Base-by-base conservation (phyloP, 2,888 invertebrate species). In the Allophyes oxyacanthae region DNA sequence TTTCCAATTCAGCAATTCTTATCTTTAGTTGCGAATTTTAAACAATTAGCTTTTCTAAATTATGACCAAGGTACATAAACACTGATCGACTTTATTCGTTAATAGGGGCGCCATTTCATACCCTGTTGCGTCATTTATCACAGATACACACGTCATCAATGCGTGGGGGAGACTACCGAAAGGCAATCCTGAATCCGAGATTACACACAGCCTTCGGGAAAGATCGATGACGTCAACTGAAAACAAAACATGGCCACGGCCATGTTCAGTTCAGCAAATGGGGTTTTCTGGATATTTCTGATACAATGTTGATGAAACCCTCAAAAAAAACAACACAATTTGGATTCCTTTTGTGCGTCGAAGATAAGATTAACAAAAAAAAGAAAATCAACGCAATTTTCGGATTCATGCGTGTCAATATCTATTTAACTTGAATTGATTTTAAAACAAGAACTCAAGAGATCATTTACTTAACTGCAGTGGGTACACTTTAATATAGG, bases 1-100 rank as follows among this genome's bases (percentile, higher is more conserved):
- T 14, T 33, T 25, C n/a, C 20, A 6, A 40, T 11, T 13, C 28
- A 25, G 5, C 13, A n/a, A 11, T 25, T 44, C 49, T 53, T 64
- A 64, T 60, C 60, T 33, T 45, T 40, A 43, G 55, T 41, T 38
- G 49, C 6, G 26, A 59, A 49, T 57, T 54, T 49, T 14, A n/a
- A 40, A 2, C 26, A 43, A 41, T 54, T 49, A 30, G 15, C 25
- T 36, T 28, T 34, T 34, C 26, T 20, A 14, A 26, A 28, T 10
- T 37, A 11, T 36, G 10, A 14, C 44, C 6, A 28, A n/a, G n/a
- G 20, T 25, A 30, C 1, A 26, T n/a, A 26, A 32, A 20, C 20
- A 42, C 33, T 34, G 15, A 34, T 38, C 33, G 25, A 11, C 6
- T 14, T 46, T 26, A 9, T 3, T 14, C n/a, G n/a, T n/a, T n/a